A percentile compares a stretch with the other conserved stretches of the same genome.
Evolutionary conservation across 2,113 vertebrate genomes (phyloP).

Genomic region (Engystomops pustulosus): DNA sequence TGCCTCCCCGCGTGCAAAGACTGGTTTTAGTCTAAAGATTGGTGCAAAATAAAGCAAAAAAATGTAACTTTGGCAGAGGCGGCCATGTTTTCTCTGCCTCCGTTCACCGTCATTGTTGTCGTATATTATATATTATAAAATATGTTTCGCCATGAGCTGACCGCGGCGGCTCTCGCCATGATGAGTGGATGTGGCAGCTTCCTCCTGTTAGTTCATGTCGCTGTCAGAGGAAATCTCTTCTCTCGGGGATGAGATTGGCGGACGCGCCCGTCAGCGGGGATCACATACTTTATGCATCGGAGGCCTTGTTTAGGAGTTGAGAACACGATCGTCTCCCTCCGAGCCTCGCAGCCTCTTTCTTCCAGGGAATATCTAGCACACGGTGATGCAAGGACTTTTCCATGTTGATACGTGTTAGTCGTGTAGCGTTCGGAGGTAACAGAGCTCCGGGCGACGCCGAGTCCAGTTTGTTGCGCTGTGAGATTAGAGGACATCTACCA

Average conservation of each 20-base stretch:
- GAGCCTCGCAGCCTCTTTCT: neutral
- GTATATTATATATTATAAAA: constrained; percentile 16
- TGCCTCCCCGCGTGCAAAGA: neutral
- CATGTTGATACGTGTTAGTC: neutral
- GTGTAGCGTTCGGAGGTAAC: no score
- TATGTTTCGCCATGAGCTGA: constrained; percentile 15
- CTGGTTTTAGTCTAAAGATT: neutral
- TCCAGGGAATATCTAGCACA: neutral
- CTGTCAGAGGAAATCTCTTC: constrained; percentile 22
- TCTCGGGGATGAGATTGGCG: constrained; percentile 19
- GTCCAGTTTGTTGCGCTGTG: no score
- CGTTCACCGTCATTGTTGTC: no score
- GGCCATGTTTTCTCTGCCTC: neutral
- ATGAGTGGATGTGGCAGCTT: constrained; percentile 29
- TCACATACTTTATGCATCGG: constrained; percentile 1
- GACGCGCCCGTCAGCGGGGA: neutral
- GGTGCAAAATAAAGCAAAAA: no score
- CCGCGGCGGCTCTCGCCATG: neutral
- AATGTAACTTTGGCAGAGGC: no score
- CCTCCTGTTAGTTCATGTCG: constrained; percentile 39
- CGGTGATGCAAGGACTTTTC: neutral
- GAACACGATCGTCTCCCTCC: neutral
- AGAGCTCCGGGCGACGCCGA: no score
- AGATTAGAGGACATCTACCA: no score
- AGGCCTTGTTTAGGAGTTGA: neutral